Conservation (phyloP, 2,113 vertebrate genomes). For the Papio anubis region DNA sequence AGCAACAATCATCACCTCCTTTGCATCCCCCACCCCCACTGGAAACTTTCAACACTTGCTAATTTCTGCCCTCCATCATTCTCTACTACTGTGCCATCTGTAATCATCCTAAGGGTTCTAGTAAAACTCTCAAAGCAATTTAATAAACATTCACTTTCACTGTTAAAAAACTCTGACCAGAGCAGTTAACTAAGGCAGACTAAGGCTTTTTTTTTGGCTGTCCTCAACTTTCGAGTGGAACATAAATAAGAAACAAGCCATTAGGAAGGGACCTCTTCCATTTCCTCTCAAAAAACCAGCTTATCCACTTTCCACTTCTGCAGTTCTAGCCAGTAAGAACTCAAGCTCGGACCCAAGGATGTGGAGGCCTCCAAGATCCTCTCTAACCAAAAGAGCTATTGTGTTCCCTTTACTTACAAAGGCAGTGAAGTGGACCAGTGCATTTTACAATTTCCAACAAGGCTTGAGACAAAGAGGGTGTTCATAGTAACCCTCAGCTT, state of each 20-base stretch:
- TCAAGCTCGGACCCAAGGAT: background rate
- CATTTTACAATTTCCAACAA: slow-evolving; percentile 50
- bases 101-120: background rate
- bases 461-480: slow-evolving; percentile 52
- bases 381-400: slow-evolving; percentile 65
- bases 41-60: slow-evolving; percentile 10
- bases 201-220: background rate
- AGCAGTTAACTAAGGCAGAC: slow-evolving; percentile 1
- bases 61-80: slow-evolving; percentile 18
- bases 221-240: background rate
- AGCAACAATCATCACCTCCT: slow-evolving; percentile 48
- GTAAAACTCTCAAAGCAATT: slow-evolving; percentile 30
- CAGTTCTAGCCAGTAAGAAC: slow-evolving; percentile 1
- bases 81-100: background rate
- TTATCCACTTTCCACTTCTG: background rate
- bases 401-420: slow-evolving; percentile 47
- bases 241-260: background rate
- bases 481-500: slow-evolving; percentile 53
- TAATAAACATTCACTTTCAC: slow-evolving; percentile 56
- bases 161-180: slow-evolving; percentile 14
- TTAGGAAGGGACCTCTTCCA: background rate
- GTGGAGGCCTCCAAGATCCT: background rate
- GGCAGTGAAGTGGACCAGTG: slow-evolving; percentile 19
- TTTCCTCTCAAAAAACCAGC: slow-evolving; percentile 26
- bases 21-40: background rate